phyloP scores from a whole-genome alignment of 2,888 invertebrate genomes.

The Podotricha telesiphe region DNA sequence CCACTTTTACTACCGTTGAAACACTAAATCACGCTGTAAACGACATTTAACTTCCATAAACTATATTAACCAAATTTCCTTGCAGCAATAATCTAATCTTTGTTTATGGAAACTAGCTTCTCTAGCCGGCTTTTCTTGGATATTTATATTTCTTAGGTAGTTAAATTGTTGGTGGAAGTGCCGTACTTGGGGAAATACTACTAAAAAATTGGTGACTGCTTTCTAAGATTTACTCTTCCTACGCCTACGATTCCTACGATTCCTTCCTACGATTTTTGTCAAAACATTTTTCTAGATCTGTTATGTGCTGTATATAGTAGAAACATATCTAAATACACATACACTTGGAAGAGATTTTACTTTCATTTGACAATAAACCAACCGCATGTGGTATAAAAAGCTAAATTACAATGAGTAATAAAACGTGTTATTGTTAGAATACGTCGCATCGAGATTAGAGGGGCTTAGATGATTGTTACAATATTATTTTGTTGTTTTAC shows the following conservation, averaged over 20 bases:
- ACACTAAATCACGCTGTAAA: constrained; percentile 28
- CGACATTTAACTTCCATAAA: constrained; percentile 31
- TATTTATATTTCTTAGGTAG: neutral
- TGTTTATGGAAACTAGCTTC: constrained; percentile 10
- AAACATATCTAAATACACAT: neutral
- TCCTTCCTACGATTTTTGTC: no score
- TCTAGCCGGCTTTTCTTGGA: neutral
- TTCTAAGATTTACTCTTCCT: no score
- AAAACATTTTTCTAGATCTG: no score
- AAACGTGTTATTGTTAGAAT: constrained; percentile 68
- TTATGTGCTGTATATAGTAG: neutral
- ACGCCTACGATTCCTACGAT: no score
- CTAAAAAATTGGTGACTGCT: no score
- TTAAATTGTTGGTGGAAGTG: no score
- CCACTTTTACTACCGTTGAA: constrained; percentile 41
- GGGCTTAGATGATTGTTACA: constrained; percentile 71
- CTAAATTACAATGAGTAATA: constrained; percentile 73
- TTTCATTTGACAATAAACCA: constrained; percentile 67
- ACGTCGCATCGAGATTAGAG: constrained; percentile 64
- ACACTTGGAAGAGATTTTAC: constrained; percentile 47
- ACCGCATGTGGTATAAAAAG: constrained; percentile 64
- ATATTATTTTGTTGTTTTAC: constrained; percentile 80
- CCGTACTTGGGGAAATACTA: neutral
- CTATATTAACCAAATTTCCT: constrained; percentile 32
- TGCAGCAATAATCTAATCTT: constrained; percentile 23